Evolutionary conservation across 2,888 invertebrate species (phyloP).

Genomic region (Gnatocerus cornutus): DNA sequence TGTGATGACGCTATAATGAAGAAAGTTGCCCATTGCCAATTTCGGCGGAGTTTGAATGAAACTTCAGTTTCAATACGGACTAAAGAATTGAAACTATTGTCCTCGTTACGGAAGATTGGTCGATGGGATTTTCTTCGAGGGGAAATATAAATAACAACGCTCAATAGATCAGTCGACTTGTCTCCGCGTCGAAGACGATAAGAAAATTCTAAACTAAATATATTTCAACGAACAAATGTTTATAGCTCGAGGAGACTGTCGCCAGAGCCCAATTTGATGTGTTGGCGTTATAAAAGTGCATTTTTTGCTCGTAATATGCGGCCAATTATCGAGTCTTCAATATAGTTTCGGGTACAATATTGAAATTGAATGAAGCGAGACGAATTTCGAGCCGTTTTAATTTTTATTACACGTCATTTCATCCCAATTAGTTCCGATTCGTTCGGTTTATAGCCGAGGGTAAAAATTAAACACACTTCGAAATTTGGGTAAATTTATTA

Average conservation of each 20-base stretch:
- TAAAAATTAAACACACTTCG: too few relatives aligned
- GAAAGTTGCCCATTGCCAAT: constrained; percentile 19
- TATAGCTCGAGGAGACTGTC: constrained; percentile 1
- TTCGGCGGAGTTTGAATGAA: not conserved
- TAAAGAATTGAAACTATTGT: constrained; percentile 12
- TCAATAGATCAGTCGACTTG: constrained; percentile 18
- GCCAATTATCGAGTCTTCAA: too few relatives aligned
- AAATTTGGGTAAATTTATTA: too few relatives aligned
- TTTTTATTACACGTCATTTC: too few relatives aligned
- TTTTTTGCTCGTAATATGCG: too few relatives aligned
- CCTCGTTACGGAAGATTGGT: not conserved
- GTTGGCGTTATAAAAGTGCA: too few relatives aligned
- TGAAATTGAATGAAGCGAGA: too few relatives aligned
- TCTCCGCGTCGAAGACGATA: constrained; percentile 23
- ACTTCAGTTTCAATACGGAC: constrained; percentile 12
- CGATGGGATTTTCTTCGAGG: constrained; percentile 9
- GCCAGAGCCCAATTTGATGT: too few relatives aligned
- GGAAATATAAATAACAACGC: constrained; percentile 25
- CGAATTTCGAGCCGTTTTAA: too few relatives aligned
- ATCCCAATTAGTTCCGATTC: too few relatives aligned
- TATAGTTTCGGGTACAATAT: too few relatives aligned
- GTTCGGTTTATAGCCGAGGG: too few relatives aligned
- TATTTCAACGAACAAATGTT: constrained; percentile 2
- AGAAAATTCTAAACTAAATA: constrained; percentile 1
- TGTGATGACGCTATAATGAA: not conserved